Evolutionary conservation across 1,140 invertebrate genomes (phyloP).

Genomic region (Cydia splendana): DNA sequence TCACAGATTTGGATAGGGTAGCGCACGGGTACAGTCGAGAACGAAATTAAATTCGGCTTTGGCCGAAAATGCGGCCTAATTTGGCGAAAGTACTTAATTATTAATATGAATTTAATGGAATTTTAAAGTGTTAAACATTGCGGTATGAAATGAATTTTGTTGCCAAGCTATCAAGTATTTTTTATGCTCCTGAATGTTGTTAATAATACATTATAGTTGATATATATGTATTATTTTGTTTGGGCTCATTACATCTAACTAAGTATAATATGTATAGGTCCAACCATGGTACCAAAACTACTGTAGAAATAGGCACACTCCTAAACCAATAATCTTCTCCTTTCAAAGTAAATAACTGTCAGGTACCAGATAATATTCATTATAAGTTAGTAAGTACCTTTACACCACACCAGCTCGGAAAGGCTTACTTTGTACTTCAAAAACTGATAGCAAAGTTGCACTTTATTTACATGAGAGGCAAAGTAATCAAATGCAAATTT

Average conservation of each 20-base stretch:
- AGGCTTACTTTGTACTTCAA: too few species aligned
- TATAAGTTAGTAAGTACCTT: too few species aligned
- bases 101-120: background rate
- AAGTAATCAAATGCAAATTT: too few species aligned
- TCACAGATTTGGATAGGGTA: conserved; percentile 78
- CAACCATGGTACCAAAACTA: background rate
- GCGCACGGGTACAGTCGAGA: conserved; percentile 57
- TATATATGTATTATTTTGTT: background rate
- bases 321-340: too few species aligned
- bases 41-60: conserved; percentile 26
- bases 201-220: background rate
- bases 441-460: too few species aligned
- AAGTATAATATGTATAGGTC: background rate
- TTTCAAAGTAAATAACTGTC: too few species aligned
- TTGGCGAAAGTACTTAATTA: conserved; percentile 10
- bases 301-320: background rate
- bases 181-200: background rate
- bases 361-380: too few species aligned
- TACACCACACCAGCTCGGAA: too few species aligned
- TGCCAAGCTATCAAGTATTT: background rate
- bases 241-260: background rate
- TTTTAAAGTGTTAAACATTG: conserved; percentile 13
- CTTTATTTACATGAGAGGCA: too few species aligned
- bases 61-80: conserved; percentile 15
- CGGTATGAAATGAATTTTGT: conserved; percentile 3